Base-by-base conservation (phyloP, 2,113 vertebrate genomes). In the Lepus timidus region DNA sequence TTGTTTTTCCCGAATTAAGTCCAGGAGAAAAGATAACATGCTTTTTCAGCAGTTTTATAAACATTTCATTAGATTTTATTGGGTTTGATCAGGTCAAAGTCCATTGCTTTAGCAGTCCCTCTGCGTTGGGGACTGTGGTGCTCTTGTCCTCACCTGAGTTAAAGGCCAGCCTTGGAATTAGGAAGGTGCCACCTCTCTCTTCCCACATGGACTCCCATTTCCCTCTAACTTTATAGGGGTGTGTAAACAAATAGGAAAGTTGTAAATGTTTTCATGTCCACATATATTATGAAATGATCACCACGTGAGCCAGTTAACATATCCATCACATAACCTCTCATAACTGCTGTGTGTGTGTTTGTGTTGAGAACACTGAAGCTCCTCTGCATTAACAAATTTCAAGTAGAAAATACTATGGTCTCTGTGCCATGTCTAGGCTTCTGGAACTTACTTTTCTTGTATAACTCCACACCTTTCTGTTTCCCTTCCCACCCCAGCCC, bases 1-100 rank as follows among this genome's bases (percentile, higher is more conserved):
- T 68, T 39, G 64, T 89, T 23, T 13, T 68, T 14, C 16, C 76
- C 78, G 64, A 81, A 64, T 85, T 73, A 94, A 91, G 23, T 88
- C 10, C 17, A 85, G 16, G 61, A 90, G 90, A 88, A 76, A 94
- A 90, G 27, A 85, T 4, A 1, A 55, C 19, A 2, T 78, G 29
- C 12, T 88, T 44, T 89, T n/a, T 94, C 33, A 51, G 61, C 10
- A 44, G 39, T 27, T 23, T 36, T 31, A 74, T 23, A 62, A 19
- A 74, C 76, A n/a, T 75, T 74, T 64, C 78, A 27, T 44, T 51
- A 17, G 6, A 93, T 81, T 13, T 76, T 29, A 83, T 4, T 27
- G 55, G 17, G 20, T 61, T 0, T 75, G 71, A 79, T 90, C 86
- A 79, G 25, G 33, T 52, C 39, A 58, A 79, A 83, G 27, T 55